Evolutionary conservation across 2,797 vertebrate genomes (phyloP), one percentile per base, ranked within the genome.

Genomic region (Sorex maritimensis): DNA sequence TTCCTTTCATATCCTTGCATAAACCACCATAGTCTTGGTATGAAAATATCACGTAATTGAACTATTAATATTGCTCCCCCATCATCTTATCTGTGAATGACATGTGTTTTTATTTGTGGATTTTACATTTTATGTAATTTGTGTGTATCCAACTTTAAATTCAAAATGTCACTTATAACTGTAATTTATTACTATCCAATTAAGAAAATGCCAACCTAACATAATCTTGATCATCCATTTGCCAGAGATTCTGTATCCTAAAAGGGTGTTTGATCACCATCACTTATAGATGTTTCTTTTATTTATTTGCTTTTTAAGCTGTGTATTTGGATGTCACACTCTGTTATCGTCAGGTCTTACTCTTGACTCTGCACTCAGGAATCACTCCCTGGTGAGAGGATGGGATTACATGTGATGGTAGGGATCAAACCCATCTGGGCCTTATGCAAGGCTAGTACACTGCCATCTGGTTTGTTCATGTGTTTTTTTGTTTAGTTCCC

Each of bases 241-340:
- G 2, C 5, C 8, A 74, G 15, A 65, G 17, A 6, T 28, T 30
- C 7, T 61, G 9, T 34, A 24, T 86, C 17, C 19, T 17, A 65
- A 52, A 4, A 65, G 26, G 4, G 30, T 52, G 34, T 79, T 55
- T 41, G 58, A 13, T 14, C 28, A 1, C 26, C 6, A 1, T 81
- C 13, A 58, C 68, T 58, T 73, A 2, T 13, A 81, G 55, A 19
- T 67, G 10, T 41, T 63, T 74, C 85, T 63, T 30, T 1, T 63
- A 41, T 71, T 67, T 86, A 21, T 28, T 28, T 65, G 71, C 19
- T 84, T 83, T 87, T 95, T 80, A 3, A 8, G 13, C 13, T 52
- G 49, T 52, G 10, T 52, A 52, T 52, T 52, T 52, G 10, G 49
- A 14, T 2, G 2, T 3, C 58, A 61, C 21, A 61, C 52, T 17